These are phyloP conservation scores for Himalopsyche japonica DNA, from an alignment of 2,888 invertebrate genomes.

Conservation along the genomic window DNA sequence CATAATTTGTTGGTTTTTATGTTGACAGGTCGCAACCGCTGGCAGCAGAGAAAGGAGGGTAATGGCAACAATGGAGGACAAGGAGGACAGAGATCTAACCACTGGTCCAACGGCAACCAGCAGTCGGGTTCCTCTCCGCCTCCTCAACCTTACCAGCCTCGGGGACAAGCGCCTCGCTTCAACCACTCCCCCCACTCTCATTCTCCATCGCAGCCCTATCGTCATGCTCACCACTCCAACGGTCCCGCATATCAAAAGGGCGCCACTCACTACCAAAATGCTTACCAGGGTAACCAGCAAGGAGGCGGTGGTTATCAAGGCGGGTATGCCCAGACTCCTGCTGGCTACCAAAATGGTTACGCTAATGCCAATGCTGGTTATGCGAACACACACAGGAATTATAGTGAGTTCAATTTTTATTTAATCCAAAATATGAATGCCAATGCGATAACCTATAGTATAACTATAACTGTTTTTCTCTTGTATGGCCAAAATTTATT, in stretches of 20 bases:
- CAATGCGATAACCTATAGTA: no score
- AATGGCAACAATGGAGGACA: constrained; percentile 58
- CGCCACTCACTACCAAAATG: constrained; percentile 49
- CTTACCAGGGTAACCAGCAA: constrained; percentile 62
- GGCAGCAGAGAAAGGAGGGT: constrained; percentile 65
- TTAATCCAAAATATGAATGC: background rate
- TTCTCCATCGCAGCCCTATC: background rate
- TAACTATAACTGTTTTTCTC: no score
- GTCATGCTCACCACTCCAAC: background rate
- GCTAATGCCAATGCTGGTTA: constrained; percentile 8
- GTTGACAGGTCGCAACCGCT: constrained; percentile 59
- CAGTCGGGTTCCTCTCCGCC: constrained; percentile 50
- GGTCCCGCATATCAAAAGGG: background rate
- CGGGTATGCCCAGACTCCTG: constrained; percentile 50
- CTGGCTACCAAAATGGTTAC: constrained; percentile 55
- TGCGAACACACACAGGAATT: constrained; percentile 31
- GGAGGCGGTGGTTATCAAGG: constrained; percentile 61
- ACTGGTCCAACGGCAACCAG: constrained; percentile 57
- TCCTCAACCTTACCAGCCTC: constrained; percentile 48
- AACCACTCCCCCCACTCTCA: constrained; percentile 44
- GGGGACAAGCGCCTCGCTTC: constrained; percentile 44
- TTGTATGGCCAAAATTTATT: no score
- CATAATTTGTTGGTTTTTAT: constrained; percentile 35
- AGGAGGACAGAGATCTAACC: constrained; percentile 54
- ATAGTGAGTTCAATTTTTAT: constrained; percentile 27